Evolutionary conservation across 1,140 invertebrate genomes (phyloP).

Genomic region (Planococcus citri): DNA sequence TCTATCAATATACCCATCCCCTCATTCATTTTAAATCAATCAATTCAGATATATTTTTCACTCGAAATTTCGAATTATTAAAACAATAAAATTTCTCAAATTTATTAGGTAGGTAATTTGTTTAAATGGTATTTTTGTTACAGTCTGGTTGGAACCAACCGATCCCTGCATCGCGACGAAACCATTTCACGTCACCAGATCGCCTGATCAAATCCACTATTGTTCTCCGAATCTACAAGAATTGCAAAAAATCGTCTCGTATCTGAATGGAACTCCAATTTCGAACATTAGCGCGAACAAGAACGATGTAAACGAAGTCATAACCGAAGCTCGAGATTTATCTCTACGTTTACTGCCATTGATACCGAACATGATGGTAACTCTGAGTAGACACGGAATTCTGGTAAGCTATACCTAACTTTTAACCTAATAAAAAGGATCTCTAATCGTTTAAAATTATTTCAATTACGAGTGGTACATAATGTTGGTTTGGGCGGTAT

Average conservation of each 20-base stretch:
- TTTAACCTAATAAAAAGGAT: no score
- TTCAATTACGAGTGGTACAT: no score
- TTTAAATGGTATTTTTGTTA: slow-evolving; percentile 33
- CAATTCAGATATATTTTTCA: no score
- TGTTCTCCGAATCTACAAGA: slow-evolving; percentile 61
- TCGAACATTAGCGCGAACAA: neutral
- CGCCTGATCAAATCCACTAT: slow-evolving; percentile 40
- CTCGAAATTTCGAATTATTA: no score
- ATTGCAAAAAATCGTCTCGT: slow-evolving; percentile 39
- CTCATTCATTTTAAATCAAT: no score
- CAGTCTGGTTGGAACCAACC: slow-evolving; percentile 58
- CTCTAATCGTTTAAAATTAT: neutral
- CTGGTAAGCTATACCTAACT: slow-evolving; percentile 26
- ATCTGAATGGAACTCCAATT: neutral
- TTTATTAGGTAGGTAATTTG: no score
- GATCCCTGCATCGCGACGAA: slow-evolving; percentile 45
- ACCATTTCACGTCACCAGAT: slow-evolving; percentile 37
- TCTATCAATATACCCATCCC: no score
- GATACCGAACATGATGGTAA: slow-evolving; percentile 26
- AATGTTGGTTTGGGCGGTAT: no score
- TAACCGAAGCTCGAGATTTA: slow-evolving; percentile 26
- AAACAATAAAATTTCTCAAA: no score
- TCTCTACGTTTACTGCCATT: neutral
- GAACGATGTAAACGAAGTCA: neutral
- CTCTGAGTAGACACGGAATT: slow-evolving; percentile 24